Evolutionary conservation across 2,113 vertebrate genomes (phyloP), one percentile per base, ranked within the genome.

Genomic region (Columba janthina): DNA sequence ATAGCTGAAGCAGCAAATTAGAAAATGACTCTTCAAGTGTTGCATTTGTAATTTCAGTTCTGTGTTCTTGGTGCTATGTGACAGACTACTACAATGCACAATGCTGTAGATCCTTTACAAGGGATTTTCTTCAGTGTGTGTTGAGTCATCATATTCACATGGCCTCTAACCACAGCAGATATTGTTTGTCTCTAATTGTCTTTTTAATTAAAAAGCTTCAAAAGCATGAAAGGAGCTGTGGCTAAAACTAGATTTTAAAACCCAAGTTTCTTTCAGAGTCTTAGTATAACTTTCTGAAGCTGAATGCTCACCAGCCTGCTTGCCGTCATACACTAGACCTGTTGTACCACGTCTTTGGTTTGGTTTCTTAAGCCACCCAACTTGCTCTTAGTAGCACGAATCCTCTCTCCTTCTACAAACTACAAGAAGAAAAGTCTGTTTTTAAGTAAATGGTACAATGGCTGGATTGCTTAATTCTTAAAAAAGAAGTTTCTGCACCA

Each of bases 141-240:
- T 79, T 91, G 71, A 83, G 38, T 90, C 72, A 54, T 89, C 2
- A 0, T 61, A 19, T 91, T 93, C 80, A 85, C 40, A n/a, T 91
- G 72, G 38, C 34, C 34, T 90, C 42, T 86, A 86, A 77, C 79
- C 54, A 56, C 90, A 91, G 58, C 70, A 88, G 66, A 91, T 83
- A 77, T 1, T 80, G 34, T 60, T 92, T 26, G 34, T 62, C 34
- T 90, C 48, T 95, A 83, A 86, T 85, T 88, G 67, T 54, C 32
- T 84, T 89, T 90, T 88, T 88, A 94, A 95, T 96, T 95, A 92
- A 89, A 95, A 74, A 50, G n/a, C 29, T 93, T 95, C 71, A 85
- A 56, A 80, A 64, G 48, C 51, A 50, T 88, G 10, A 71, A 80
- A 80, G 31, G 8, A 50, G 17, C 65, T 84, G 69, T 92, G 72